Conservation (phyloP, 2,113 vertebrate species). For the Anhinga rufa region DNA sequence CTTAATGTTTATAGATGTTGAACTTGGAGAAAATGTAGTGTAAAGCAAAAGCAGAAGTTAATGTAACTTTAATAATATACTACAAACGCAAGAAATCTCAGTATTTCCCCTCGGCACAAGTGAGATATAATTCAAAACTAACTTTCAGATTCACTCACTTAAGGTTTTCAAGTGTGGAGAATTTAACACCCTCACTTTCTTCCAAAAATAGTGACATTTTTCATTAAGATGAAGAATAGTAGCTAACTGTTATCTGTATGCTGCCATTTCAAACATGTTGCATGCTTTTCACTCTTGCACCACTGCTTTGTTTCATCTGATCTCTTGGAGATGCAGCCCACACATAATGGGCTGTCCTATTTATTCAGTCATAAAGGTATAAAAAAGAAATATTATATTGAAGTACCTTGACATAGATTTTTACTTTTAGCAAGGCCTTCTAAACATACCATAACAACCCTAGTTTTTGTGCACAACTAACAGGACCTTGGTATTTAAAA, state of each 20-base stretch:
- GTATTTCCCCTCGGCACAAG: neutral
- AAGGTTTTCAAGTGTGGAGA: neutral
- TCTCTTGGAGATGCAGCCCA: neutral
- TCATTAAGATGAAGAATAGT: neutral
- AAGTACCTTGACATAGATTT: neutral
- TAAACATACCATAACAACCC: neutral
- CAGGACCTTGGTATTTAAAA: constrained; percentile 7
- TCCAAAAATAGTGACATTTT: neutral
- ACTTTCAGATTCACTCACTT: neutral
- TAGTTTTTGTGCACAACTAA: neutral
- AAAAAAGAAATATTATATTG: neutral
- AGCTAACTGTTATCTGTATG: neutral
- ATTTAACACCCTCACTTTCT: neutral
- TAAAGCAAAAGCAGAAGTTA: neutral
- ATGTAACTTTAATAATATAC: neutral
- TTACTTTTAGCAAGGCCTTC: neutral
- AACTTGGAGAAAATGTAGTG: neutral
- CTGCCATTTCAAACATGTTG: neutral
- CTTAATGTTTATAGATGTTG: neutral
- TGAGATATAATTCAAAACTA: neutral
- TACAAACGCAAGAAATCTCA: neutral
- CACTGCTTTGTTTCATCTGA: neutral
- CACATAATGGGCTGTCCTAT: neutral
- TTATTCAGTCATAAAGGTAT: neutral
- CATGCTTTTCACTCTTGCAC: neutral